phyloP scores from a whole-genome alignment of 2,797 vertebrate species.

The Bufotes viridis region DNA sequence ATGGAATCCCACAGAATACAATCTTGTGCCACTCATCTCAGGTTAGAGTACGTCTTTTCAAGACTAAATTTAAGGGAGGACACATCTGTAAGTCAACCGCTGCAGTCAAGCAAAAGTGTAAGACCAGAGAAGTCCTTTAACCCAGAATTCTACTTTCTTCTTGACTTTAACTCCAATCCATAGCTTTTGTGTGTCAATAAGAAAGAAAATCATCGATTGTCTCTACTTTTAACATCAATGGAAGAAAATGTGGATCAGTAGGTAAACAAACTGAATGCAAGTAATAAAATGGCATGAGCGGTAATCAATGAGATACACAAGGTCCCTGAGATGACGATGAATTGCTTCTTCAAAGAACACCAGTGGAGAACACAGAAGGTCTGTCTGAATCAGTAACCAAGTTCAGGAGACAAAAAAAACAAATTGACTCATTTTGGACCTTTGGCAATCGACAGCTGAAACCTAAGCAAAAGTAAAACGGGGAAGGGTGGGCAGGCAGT shows the following conservation, averaged over 20 bases:
- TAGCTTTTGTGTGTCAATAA: not conserved
- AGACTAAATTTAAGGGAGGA: no score
- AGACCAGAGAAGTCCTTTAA: no score
- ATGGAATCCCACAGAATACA: no score
- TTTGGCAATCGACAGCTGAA: constrained; percentile 14
- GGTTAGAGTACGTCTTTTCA: no score
- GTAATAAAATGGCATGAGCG: not conserved
- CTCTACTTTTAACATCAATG: not conserved
- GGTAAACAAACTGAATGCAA: not conserved
- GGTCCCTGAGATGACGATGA: not conserved
- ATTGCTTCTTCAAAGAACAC: not conserved
- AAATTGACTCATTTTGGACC: constrained; percentile 8
- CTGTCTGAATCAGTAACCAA: not conserved
- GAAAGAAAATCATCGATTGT: not conserved
- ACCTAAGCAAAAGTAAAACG: constrained; percentile 43
- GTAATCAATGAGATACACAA: not conserved
- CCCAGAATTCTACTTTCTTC: no score
- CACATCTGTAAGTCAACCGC: no score
- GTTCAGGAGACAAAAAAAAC: not conserved
- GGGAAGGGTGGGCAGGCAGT: not conserved
- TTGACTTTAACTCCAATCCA: no score
- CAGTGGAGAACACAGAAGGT: not conserved
- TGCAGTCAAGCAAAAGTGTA: no score
- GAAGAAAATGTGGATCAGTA: not conserved
- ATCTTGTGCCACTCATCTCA: no score